These are phyloP conservation scores for Dryococelus australis DNA, from an alignment of 2,888 invertebrate genomes.

Conservation along the genomic window DNA sequence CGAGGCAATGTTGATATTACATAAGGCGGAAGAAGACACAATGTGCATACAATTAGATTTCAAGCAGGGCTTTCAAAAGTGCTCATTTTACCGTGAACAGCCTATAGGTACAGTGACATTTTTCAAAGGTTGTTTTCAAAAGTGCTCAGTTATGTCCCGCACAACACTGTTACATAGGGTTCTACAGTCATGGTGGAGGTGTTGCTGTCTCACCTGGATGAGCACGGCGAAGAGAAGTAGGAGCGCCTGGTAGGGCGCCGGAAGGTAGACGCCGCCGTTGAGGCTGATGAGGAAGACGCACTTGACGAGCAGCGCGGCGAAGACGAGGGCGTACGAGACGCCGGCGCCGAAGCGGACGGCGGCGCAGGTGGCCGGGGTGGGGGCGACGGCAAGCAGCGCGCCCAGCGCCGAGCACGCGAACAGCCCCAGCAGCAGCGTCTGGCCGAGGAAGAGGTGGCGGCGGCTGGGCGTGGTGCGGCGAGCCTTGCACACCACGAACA, in stretches of 20 bases:
- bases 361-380: conserved; percentile 81
- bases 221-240: conserved; percentile 89
- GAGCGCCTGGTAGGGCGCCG: conserved; percentile 88
- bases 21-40: too few relatives aligned
- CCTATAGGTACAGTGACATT: too few relatives aligned
- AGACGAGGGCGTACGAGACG: conserved; percentile 81
- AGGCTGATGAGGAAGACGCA: conserved; percentile 92
- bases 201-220: conserved; percentile 80
- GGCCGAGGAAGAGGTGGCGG: conserved; percentile 85
- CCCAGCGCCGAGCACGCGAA: conserved; percentile 83
- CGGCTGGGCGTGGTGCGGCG: conserved; percentile 84
- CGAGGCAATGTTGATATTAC: too few relatives aligned
- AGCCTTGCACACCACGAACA: conserved; percentile 85
- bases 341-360: conserved; percentile 84
- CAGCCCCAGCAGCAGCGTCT: conserved; percentile 83
- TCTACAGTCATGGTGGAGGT: not conserved
- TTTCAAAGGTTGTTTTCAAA: too few relatives aligned
- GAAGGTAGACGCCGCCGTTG: conserved; percentile 89
- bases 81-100: too few relatives aligned
- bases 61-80: too few relatives aligned
- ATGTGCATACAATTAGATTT: too few relatives aligned
- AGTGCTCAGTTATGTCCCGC: too few relatives aligned
- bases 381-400: conserved; percentile 78
- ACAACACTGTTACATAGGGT: too few relatives aligned
- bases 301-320: conserved; percentile 91